These are phyloP conservation scores for Drosophila simulans DNA, from an alignment of 1,140 invertebrate species.

Conservation along the genomic window DNA sequence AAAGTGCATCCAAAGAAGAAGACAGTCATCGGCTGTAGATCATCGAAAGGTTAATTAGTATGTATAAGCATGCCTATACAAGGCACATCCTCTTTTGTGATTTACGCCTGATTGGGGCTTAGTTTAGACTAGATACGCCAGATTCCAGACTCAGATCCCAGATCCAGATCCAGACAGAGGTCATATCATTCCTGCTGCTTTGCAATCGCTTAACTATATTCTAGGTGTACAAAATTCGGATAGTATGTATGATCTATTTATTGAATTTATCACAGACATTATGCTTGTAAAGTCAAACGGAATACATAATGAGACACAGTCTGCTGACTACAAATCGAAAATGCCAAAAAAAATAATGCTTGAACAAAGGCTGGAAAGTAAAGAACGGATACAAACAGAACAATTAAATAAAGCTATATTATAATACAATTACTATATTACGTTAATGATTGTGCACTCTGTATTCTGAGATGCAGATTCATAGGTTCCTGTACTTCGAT, in stretches of 20 bases:
- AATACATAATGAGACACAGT: constrained; percentile 68
- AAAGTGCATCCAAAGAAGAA: constrained; percentile 23
- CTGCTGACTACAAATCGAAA: constrained; percentile 55
- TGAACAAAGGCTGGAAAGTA: constrained; percentile 30
- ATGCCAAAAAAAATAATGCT: constrained; percentile 35
- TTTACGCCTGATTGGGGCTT: constrained; percentile 62
- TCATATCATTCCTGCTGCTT: constrained; percentile 52
- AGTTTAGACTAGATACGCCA: constrained; percentile 52
- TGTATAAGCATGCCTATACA: constrained; percentile 8
- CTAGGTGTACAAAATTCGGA: constrained; percentile 24
- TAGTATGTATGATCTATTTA: constrained; percentile 53
- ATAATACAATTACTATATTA: constrained; percentile 51
- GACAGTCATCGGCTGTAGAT: neutral
- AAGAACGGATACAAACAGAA: constrained; percentile 19
- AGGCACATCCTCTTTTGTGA: constrained; percentile 55
- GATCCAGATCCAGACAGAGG: constrained; percentile 23
- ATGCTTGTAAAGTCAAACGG: constrained; percentile 74
- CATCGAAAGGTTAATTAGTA: constrained; percentile 49
- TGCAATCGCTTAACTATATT: constrained; percentile 19
- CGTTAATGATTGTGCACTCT: constrained; percentile 32
- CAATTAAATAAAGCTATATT: constrained; percentile 49
- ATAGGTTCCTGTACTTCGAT: constrained; percentile 70
- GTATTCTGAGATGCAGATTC: constrained; percentile 54
- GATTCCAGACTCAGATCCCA: constrained; percentile 18
- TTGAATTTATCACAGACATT: constrained; percentile 81